Evolutionary conservation across 2,113 vertebrate species (phyloP).

Genomic region (Misgurnus mizolepis): DNA sequence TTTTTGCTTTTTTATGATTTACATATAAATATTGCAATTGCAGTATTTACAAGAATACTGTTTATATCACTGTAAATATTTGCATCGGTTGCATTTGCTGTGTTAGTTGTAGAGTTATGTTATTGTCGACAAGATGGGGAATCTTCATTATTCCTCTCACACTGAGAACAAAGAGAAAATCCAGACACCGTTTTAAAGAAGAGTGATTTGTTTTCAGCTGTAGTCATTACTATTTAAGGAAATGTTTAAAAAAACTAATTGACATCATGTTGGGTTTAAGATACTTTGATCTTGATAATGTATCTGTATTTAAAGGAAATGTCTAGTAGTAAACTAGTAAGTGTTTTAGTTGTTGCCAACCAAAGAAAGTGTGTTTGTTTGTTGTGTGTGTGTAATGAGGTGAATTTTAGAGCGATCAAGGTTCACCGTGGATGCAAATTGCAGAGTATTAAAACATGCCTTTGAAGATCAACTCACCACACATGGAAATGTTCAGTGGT

Average conservation of each 20-base stretch:
- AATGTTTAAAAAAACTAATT: constrained; percentile 37
- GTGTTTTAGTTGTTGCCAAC: constrained; percentile 17
- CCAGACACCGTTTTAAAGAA: neutral
- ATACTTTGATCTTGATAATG: constrained; percentile 12
- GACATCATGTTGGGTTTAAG: constrained; percentile 12
- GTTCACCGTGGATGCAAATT: constrained; percentile 67
- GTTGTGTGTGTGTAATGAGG: constrained; percentile 53
- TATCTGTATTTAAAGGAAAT: neutral
- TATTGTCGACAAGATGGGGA: constrained; percentile 31
- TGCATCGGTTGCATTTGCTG: no score
- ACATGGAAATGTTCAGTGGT: constrained; percentile 67
- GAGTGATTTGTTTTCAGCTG: constrained; percentile 26
- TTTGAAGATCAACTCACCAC: constrained; percentile 67
- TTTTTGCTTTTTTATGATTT: no score
- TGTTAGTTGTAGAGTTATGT: neutral
- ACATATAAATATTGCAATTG: no score
- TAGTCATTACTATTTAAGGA: constrained; percentile 22
- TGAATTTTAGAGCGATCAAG: constrained; percentile 55
- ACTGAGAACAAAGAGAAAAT: neutral
- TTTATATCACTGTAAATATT: no score
- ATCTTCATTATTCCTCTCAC: constrained; percentile 9
- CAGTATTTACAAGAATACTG: no score
- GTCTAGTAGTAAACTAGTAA: constrained; percentile 3
- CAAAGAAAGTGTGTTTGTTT: constrained; percentile 29
- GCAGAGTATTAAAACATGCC: constrained; percentile 60